phyloP scores from a whole-genome alignment of 1,140 invertebrate genomes.

The Monomorium pharaonis region DNA sequence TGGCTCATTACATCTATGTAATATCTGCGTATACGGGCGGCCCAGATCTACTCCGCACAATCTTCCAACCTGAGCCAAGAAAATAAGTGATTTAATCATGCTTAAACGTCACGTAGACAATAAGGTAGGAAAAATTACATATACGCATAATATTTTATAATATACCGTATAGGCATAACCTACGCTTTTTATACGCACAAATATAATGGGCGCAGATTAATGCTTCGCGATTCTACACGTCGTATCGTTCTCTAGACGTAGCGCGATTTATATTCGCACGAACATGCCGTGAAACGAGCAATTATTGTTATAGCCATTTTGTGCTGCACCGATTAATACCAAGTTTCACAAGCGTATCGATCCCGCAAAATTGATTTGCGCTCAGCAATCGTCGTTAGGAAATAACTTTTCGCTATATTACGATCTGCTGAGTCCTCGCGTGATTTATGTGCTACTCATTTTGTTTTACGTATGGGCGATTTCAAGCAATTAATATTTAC shows the following conservation, averaged over 20 bases:
- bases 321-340: conserved; percentile 54
- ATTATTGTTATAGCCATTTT: conserved; percentile 60
- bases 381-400: conserved; percentile 46
- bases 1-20: not conserved
- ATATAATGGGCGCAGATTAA: conserved; percentile 51
- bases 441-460: conserved; percentile 48
- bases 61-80: not conserved
- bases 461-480: conserved; percentile 17
- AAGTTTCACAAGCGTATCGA: conserved; percentile 52
- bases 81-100: conserved; percentile 36
- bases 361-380: conserved; percentile 52
- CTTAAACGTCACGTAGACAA: conserved; percentile 23
- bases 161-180: not conserved
- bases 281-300: conserved; percentile 57
- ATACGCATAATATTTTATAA: conserved; percentile 28
- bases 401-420: conserved; percentile 55
- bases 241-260: conserved; percentile 47
- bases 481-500: conserved; percentile 12
- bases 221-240: conserved; percentile 53
- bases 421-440: conserved; percentile 53
- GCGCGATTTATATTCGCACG: conserved; percentile 57
- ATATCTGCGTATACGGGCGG: not conserved
- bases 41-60: not conserved
- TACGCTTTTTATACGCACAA: conserved; percentile 37
- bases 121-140: conserved; percentile 25